Conservation (phyloP, 2,888 invertebrate species). For the Folsomia candida region DNA sequence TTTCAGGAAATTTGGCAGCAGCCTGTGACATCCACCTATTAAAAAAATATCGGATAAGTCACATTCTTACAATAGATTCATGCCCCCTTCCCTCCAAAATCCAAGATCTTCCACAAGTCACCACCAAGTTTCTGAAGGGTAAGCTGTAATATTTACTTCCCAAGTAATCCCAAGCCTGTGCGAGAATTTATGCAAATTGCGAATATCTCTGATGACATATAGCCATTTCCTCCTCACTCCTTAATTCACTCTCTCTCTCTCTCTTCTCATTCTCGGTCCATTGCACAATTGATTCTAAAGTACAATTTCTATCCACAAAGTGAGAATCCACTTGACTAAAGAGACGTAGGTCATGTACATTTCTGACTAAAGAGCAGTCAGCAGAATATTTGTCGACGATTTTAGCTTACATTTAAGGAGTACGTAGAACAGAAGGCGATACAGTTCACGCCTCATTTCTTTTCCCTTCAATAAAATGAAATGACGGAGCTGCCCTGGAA, state of each 20-base stretch:
- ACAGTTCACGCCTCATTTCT: neutral
- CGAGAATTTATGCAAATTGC: neutral
- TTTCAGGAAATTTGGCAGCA: conserved; percentile 73
- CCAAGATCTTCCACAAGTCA: conserved; percentile 65
- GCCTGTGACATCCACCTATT: conserved; percentile 71
- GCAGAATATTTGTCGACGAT: neutral
- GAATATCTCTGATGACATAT: neutral
- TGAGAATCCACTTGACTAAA: neutral
- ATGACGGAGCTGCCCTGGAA: neutral
- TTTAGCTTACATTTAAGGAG: neutral
- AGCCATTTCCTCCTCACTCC: neutral
- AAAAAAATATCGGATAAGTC: conserved; percentile 66
- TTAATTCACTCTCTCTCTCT: neutral
- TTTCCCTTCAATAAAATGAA: neutral
- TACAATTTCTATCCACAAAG: neutral
- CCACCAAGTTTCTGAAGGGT: conserved; percentile 73
- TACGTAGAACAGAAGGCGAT: neutral
- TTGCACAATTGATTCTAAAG: neutral
- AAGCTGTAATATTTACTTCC: conserved; percentile 25
- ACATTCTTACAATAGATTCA: conserved; percentile 79
- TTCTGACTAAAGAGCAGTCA: neutral
- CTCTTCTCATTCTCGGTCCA: neutral
- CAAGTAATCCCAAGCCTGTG: too few relatives aligned
- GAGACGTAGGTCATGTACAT: too few relatives aligned
- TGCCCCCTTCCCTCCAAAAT: conserved; percentile 77